Base-by-base conservation (phyloP, 1,140 invertebrate genomes). In the Pteromalus puparum region DNA sequence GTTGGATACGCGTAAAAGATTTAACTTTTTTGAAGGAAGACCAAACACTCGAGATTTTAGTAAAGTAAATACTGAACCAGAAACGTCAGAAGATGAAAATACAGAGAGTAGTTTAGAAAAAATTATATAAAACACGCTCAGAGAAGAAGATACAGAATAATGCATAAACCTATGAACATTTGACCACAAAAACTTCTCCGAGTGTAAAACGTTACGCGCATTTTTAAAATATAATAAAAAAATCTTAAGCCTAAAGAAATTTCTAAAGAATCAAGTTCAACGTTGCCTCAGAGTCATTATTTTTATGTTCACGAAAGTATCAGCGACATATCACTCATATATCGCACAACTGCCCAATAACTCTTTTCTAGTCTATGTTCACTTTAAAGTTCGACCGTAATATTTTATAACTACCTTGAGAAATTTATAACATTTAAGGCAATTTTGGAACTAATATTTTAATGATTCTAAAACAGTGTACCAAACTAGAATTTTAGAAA, bases 11-110 rank as follows among this genome's bases (percentile, higher is more conserved):
- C 88, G 89, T 74, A 90, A 89, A 73, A 89, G 88, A 75, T 92
- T 91, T 86, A 90, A 91, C 48, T 89, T 92, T 81, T 89, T 92
- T 38, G 90, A 93, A 30, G 92, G 90, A 34, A 88, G 92, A 72
- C 92, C 92, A 21, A 93, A 93, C 80, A 90, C 91, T 15, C 87
- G 91, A 42, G 90, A 93, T 70, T 93, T 93, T 78, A 93, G 90
- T 86, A 92, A 93, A 89, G 81, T 93, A n/a, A 93, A 89, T 85
- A 93, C 90, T 4, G 92, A 93, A 86, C 92, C 92, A 28, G 92
- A 93, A 86, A 91, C 91, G 15, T 93, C 92, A 5, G 92, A 93
- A 15, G 92, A 93, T 65, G 92, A 93, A 80, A 88, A 87, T 87
- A 86, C 86, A 10, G 90, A 92, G 76, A 90, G 90, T 73, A 90